Evolutionary conservation across 2,797 vertebrate genomes (phyloP).

Genomic region (Echiichthys vipera): DNA sequence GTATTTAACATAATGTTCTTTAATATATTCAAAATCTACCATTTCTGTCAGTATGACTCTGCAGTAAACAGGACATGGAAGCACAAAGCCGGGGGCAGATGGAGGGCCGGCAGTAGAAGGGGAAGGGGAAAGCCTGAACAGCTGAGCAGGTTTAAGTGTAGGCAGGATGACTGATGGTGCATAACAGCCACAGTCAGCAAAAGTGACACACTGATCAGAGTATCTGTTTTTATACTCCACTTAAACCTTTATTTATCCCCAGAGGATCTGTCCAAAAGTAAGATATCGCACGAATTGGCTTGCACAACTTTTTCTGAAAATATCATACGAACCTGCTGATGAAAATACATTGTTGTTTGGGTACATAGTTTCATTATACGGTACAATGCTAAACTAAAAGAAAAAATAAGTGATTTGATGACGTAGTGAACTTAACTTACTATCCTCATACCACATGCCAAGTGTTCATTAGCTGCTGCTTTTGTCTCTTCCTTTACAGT

Average conservation of each 20-base stretch:
- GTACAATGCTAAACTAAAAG: neutral
- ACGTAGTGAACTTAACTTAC: neutral
- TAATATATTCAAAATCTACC: neutral
- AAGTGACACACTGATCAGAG: constrained; percentile 31
- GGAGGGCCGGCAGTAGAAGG: constrained; percentile 71
- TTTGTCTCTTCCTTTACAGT: constrained; percentile 9
- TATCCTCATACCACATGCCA: neutral
- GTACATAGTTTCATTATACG: neutral
- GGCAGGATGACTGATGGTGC: constrained; percentile 55
- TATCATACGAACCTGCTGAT: no score
- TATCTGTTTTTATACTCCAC: constrained; percentile 9
- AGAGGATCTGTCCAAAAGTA: constrained; percentile 4
- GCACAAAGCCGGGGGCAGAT: constrained; percentile 62
- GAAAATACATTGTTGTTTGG: neutral
- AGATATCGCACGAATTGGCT: no score
- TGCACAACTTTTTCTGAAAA: no score
- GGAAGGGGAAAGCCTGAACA: constrained; percentile 70
- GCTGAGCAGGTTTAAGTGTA: constrained; percentile 62
- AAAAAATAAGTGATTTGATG: neutral
- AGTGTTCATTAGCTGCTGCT: constrained; percentile 20
- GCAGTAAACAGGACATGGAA: constrained; percentile 49
- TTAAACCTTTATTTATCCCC: no score
- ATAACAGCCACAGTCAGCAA: constrained; percentile 55
- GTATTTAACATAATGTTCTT: no score
- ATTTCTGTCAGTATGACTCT: constrained; percentile 9